phyloP scores from a whole-genome alignment of 2,797 vertebrate genomes.

The Melanogrammus aeglefinus region DNA sequence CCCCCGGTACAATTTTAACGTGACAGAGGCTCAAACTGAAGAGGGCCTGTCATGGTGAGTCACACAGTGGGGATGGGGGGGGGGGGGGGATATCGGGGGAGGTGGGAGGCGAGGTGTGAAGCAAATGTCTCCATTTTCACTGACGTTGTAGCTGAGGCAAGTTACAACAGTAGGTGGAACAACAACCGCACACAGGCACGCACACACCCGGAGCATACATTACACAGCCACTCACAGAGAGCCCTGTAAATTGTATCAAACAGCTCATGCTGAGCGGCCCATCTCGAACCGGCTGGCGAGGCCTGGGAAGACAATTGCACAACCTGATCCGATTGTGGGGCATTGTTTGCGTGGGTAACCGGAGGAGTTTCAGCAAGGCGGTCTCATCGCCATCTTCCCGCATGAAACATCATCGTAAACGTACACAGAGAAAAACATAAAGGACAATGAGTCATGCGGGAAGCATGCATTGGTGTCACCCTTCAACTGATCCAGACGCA shows the following conservation, averaged over 20 bases:
- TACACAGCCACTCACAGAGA: constrained; percentile 22
- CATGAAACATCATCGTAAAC: constrained; percentile 13
- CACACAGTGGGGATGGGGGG: constrained; percentile 27
- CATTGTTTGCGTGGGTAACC: neutral
- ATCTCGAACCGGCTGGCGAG: constrained; percentile 30
- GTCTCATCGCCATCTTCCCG: constrained; percentile 39
- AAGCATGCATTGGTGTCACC: neutral
- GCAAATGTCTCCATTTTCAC: constrained; percentile 32
- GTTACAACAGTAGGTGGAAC: neutral
- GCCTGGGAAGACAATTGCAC: constrained; percentile 35
- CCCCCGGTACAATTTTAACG: too few species aligned
- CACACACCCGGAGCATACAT: neutral
- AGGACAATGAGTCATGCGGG: neutral
- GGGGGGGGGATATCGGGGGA: constrained; percentile 11
- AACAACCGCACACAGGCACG: neutral
- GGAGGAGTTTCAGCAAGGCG: neutral
- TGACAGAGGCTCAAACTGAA: too few species aligned
- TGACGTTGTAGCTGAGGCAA: constrained; percentile 15
- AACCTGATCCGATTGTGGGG: constrained; percentile 42
- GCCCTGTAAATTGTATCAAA: constrained; percentile 18
- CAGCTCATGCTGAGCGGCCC: constrained; percentile 19
- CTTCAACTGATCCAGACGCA: neutral
- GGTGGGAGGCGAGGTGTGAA: constrained; percentile 20
- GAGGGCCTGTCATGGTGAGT: constrained; percentile 38
- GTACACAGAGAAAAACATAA: neutral